These are phyloP conservation scores for Hypercompe scribonia DNA, from an alignment of 2,888 invertebrate species.

Conservation along the genomic window DNA sequence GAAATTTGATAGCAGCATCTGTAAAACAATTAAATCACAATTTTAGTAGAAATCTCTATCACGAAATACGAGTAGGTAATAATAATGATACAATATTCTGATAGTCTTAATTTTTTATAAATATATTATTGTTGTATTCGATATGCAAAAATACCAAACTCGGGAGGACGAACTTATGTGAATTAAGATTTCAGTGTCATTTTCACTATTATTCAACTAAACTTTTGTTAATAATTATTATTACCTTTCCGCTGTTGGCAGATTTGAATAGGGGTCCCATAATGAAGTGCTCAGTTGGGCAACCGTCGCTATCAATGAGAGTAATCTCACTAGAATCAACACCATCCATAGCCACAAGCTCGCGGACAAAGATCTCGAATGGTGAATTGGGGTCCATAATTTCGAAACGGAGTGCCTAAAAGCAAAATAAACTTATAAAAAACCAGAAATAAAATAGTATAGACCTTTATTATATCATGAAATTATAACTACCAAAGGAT, in stretches of 20 bases:
- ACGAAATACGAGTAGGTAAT: neutral
- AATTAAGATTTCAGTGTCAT: neutral
- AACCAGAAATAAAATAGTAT: conserved; percentile 1
- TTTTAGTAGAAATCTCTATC: neutral
- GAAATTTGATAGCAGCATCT: conserved; percentile 95
- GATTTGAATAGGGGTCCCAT: conserved; percentile 97
- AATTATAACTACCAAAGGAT: conserved; percentile 88
- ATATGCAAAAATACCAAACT: neutral
- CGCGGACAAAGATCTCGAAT: conserved; percentile 97
- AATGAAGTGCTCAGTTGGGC: conserved; percentile 97
- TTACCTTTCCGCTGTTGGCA: conserved; percentile 91
- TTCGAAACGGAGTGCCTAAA: conserved; percentile 93
- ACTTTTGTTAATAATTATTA: neutral
- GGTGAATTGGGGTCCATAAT: conserved; percentile 97
- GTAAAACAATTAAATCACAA: conserved; percentile 62
- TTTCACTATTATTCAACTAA: neutral
- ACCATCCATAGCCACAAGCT: conserved; percentile 97
- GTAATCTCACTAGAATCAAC: conserved; percentile 97
- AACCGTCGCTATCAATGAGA: conserved; percentile 96
- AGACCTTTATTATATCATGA: neutral
- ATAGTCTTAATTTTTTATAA: too few species aligned
- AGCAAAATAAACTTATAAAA: conserved; percentile 59
- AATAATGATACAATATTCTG: too few species aligned
- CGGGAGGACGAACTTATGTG: neutral
- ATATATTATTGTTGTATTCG: too few species aligned